Evolutionary conservation across 2,797 vertebrate species (phyloP), one percentile per base, ranked within the genome.

Genomic region (Adelosebastes latens): DNA sequence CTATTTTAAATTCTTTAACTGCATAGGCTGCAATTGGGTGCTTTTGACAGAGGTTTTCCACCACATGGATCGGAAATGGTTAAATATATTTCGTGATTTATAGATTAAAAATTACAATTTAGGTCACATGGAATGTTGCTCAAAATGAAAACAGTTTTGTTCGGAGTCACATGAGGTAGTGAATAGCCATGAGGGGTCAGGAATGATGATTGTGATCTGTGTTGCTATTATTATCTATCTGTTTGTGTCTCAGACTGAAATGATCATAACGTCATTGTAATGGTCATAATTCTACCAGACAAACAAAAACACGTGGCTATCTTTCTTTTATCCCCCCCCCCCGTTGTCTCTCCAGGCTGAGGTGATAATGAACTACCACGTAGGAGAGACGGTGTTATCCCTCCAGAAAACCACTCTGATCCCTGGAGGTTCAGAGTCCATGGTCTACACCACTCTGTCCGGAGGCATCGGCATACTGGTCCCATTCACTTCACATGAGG

Each of bases 401-500:
- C 95, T 99, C 8, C 99, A 99, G 95, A 99, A 99, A 94, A 99
- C 98, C 68, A 99, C 99, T 0, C 95, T 99, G 68, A 99, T 99
- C 78, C 98, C 99, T 0, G 98, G 99, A 81, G 98, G 99, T 22
- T 99, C 98, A 0, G 99, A 99, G 82, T 99, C 99, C 0, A 96
- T 99, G 55, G 99, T 99, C 64, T 99, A 99, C 83, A 99, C 98
- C 67, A 99, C 99, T 0, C 91, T 99, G 56, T 99, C 98, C 0
- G 99, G 99, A 46, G 98, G 98, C 58, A 99, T 99, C 39, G 99
- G 99, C 70, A 99, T 99, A 67, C 92, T 99, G 69, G 99, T 99
- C 74, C 99, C 99, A 0, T 99, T 99, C 91, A 99, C 98, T 0
- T 99, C 99, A 27, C 99, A 99, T 1, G 99, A 99, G 97, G 99